Conservation (phyloP, 2,113 vertebrate genomes). For the Thunnus maccoyii region DNA sequence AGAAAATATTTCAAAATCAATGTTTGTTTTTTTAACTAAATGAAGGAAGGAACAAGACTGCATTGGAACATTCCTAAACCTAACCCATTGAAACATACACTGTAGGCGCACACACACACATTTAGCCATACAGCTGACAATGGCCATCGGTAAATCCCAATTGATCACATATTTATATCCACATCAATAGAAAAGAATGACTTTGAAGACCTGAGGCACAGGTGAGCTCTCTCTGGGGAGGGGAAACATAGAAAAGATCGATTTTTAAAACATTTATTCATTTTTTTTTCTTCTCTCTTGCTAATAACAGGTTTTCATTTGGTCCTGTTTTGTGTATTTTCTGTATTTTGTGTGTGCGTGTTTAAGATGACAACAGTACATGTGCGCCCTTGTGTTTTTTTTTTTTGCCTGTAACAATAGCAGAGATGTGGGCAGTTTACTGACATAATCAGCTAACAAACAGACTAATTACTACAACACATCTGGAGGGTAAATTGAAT, state of each 20-base stretch:
- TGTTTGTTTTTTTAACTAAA: neutral
- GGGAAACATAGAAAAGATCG: neutral
- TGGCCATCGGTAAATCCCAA: neutral
- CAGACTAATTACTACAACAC: slow-evolving; percentile 62
- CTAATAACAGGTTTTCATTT: slow-evolving; percentile 18
- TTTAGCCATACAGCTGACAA: neutral
- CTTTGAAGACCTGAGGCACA: slow-evolving; percentile 32
- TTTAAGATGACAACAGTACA: neutral
- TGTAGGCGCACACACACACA: neutral
- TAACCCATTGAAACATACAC: no score
- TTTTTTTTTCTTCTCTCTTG: neutral
- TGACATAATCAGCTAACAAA: slow-evolving; percentile 62
- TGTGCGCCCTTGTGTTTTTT: slow-evolving; percentile 4
- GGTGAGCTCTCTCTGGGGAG: slow-evolving; percentile 15
- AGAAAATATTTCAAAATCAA: neutral
- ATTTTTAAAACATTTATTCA: slow-evolving; percentile 16
- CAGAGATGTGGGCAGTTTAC: slow-evolving; percentile 57
- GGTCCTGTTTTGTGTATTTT: neutral
- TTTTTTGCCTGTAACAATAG: slow-evolving; percentile 26
- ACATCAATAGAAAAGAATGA: slow-evolving; percentile 26
- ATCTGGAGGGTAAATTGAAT: slow-evolving; percentile 69
- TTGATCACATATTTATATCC: slow-evolving; percentile 37
- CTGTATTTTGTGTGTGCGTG: neutral
- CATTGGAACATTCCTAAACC: neutral
- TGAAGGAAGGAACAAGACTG: neutral